These are phyloP conservation scores for Adelges cooleyi DNA, from an alignment of 1,140 invertebrate genomes.

Conservation along the genomic window DNA sequence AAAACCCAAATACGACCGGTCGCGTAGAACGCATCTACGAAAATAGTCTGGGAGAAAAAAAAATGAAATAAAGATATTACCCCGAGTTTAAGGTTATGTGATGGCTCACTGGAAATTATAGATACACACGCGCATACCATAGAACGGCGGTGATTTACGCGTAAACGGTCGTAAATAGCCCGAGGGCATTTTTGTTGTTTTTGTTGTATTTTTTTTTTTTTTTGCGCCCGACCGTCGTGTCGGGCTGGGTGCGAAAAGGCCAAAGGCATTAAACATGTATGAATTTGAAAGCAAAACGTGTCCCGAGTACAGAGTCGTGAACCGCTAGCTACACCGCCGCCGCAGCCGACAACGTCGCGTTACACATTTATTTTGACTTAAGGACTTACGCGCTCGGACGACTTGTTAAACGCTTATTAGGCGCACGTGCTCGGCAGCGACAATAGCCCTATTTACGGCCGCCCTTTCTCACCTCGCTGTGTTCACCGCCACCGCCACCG, in stretches of 20 bases:
- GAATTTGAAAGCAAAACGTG: conserved; percentile 22
- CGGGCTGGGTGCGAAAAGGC: not conserved
- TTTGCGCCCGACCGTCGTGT: not conserved
- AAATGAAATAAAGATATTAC: not conserved
- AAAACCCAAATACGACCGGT: no score
- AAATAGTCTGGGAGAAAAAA: not conserved
- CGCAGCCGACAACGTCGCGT: not conserved
- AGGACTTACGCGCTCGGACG: conserved; percentile 28
- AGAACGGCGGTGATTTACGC: conserved; percentile 6
- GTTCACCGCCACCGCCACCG: not conserved
- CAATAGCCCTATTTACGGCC: conserved; percentile 22
- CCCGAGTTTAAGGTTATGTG: not conserved
- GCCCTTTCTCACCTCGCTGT: not conserved
- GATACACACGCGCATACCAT: not conserved
- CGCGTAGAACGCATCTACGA: no score
- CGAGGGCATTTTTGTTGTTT: not conserved
- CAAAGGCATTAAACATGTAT: conserved; percentile 27
- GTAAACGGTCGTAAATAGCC: conserved; percentile 22
- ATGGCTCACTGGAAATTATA: no score
- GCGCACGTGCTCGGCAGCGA: conserved; percentile 17
- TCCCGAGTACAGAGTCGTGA: conserved; percentile 6
- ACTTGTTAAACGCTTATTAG: conserved; percentile 29
- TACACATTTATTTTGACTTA: conserved; percentile 29
- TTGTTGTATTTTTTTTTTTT: conserved; percentile 12
- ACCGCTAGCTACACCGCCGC: not conserved